A percentile compares a stretch with the other conserved stretches of the same genome.
These are phyloP conservation scores for Pristionchus arcanus DNA, from an alignment of 2,888 invertebrate species.

Conservation along the genomic window DNA sequence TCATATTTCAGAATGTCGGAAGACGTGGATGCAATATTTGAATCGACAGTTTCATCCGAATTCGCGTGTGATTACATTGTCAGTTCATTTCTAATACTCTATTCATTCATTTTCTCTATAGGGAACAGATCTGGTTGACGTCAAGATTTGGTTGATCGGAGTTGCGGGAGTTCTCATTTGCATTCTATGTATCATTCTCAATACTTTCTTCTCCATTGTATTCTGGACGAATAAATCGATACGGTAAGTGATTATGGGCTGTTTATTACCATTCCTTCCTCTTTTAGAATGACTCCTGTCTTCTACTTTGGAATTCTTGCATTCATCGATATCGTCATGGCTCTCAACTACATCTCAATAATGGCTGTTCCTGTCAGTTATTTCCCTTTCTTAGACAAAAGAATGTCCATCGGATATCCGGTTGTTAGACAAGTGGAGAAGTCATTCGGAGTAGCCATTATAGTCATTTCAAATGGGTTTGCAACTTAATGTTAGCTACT, in stretches of 20 bases:
- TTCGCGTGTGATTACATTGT: neutral
- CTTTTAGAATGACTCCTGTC: constrained; percentile 70
- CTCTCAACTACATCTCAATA: constrained; percentile 77
- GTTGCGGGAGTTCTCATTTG: constrained; percentile 75
- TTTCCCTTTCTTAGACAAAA: neutral
- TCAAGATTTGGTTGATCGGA: constrained; percentile 76
- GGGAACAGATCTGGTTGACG: constrained; percentile 76
- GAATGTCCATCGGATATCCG: neutral
- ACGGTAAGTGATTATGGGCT: neutral
- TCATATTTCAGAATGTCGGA: constrained; percentile 1
- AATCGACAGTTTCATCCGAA: neutral
- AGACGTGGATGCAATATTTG: neutral
- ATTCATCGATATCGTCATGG: constrained; percentile 76
- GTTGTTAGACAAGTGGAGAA: neutral
- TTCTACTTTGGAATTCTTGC: constrained; percentile 78
- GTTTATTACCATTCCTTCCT: neutral
- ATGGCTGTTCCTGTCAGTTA: constrained; percentile 75
- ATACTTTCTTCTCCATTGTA: constrained; percentile 76
- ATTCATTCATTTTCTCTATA: constrained; percentile 50
- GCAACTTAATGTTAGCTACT: neutral
- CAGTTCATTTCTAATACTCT: neutral
- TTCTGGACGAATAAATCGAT: constrained; percentile 60
- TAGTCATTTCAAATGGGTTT: neutral
- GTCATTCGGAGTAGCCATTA: neutral
- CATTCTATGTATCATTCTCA: constrained; percentile 74